phyloP scores from a whole-genome alignment of 2,113 vertebrate species.

The Parus major region DNA sequence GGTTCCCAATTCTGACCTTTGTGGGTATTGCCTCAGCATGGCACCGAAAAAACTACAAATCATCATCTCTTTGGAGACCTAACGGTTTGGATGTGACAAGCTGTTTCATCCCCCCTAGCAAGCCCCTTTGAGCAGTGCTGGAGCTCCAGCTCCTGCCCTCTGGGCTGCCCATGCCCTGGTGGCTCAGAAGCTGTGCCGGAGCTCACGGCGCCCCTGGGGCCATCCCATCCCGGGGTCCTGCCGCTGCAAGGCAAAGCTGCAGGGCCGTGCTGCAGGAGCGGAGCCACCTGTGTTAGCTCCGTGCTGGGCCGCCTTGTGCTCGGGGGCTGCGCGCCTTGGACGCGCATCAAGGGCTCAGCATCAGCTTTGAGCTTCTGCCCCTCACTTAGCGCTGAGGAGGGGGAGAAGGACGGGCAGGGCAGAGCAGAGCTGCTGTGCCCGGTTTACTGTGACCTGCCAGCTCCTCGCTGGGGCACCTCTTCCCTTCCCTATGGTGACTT shows the following conservation, averaged over 20 bases:
- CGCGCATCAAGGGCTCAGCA: background rate
- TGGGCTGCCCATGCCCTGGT: background rate
- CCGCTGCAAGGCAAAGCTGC: accelerated
- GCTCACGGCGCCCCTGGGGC: accelerated
- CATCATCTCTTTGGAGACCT: background rate
- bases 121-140: background rate
- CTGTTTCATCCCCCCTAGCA: background rate
- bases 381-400: background rate
- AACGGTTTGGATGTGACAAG: background rate
- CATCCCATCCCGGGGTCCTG: no score
- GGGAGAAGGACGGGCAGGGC: no score
- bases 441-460: no score
- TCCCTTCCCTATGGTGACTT: background rate
- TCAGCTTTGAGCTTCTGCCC: background rate
- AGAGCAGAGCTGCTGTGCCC: background rate
- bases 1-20: background rate
- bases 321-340: accelerated
- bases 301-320: background rate
- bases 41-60: background rate
- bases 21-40: background rate
- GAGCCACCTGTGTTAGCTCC: accelerated
- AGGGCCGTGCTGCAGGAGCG: background rate
- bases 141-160: background rate
- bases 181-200: background rate
- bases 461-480: background rate